These are phyloP conservation scores for Acrossocheilus wenchowensis DNA, from an alignment of 2,797 vertebrate genomes.

Conservation along the genomic window DNA sequence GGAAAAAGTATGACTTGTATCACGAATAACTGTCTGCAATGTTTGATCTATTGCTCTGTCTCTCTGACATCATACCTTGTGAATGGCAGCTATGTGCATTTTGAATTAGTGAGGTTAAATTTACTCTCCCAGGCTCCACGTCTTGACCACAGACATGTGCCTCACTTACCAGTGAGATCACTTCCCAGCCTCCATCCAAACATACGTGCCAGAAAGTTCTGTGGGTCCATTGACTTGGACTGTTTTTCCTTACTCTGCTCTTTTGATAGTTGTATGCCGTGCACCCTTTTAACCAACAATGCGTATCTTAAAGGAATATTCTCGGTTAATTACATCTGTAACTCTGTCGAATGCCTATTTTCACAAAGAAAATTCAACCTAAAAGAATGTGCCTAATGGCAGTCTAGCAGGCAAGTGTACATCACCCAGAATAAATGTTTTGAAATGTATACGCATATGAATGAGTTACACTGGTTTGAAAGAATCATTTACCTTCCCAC, in stretches of 20 bases:
- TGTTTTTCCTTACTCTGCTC: background rate
- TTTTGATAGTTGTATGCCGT: constrained; percentile 22
- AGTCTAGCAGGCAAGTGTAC: background rate
- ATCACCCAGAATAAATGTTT: background rate
- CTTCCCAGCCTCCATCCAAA: constrained; percentile 44
- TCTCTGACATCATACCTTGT: constrained; percentile 55
- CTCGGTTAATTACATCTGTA: background rate
- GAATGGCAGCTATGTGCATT: constrained; percentile 57
- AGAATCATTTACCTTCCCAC: background rate
- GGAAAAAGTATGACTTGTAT: background rate
- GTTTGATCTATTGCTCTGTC: constrained; percentile 35
- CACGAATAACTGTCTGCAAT: background rate
- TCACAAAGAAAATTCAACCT: background rate
- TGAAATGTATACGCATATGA: background rate
- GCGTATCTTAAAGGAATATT: constrained; percentile 4
- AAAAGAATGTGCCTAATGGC: background rate
- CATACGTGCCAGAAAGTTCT: constrained; percentile 29
- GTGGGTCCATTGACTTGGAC: constrained; percentile 29
- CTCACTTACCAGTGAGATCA: constrained; percentile 60
- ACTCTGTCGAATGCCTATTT: background rate
- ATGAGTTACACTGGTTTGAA: background rate
- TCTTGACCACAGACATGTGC: constrained; percentile 60
- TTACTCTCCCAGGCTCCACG: constrained; percentile 51
- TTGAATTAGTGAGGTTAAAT: constrained; percentile 57
- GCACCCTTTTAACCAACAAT: background rate